Evolutionary conservation across 2,888 invertebrate species (phyloP), one percentile per base, ranked within the genome.

Genomic region (Orchesella flavescens): DNA sequence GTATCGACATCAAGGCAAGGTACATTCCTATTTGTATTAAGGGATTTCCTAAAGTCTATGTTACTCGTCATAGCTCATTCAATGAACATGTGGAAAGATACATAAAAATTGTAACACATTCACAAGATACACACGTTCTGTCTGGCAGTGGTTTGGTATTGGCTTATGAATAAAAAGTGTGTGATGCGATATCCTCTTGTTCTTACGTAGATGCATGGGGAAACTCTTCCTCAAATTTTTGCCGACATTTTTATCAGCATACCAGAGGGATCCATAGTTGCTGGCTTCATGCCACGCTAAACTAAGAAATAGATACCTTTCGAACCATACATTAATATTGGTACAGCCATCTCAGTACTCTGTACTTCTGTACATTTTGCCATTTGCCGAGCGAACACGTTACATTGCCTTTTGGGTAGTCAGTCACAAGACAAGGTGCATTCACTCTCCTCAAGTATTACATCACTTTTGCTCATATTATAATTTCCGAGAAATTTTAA

Each of bases 351-450:
- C 55, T n/a, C 17, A n/a, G n/a, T n/a, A n/a, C n/a, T 10, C 55
- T 55, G 15, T 57, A 24, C 55, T n/a, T 19, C 19, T 46, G 3
- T 7, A 43, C 43, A 19, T 49, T 68, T 49, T 68, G 49, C 49
- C 19, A 49, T 24, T 61, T 12, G 61, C 61, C 19, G 61, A 21
- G 23, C 34, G 15, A 43, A 65, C 61, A 44, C 43, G 44, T 17
- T 57, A 15, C 19, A 71, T 61, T n/a, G n/a, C n/a, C n/a, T n/a
- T 23, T 59, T 17, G 59, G 24, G 17, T 23, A 34, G n/a, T 59
- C 69, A 71, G 72, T 72, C 71, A 79, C 79, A 79, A 65, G 79
- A 71, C 79, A 79, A 65, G 79, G 71, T 69, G 55, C 49, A 24
- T 15, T 46, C 44, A 21, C 57, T 12, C 57, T 17, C 49, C 34